These are phyloP conservation scores for Hiodon alosoides DNA, from an alignment of 2,113 vertebrate genomes.

Conservation along the genomic window DNA sequence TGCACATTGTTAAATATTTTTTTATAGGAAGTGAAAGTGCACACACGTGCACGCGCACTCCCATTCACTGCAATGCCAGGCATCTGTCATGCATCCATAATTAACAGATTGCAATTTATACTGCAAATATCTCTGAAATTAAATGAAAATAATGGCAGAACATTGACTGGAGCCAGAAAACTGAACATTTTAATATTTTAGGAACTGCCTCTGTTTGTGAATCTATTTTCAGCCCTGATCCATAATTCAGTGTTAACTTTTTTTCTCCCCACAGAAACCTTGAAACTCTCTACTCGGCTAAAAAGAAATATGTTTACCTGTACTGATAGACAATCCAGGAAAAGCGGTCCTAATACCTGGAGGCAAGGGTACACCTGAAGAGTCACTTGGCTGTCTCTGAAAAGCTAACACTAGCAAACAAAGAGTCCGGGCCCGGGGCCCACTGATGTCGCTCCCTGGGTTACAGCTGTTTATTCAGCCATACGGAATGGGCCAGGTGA, in stretches of 20 bases:
- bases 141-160: slow-evolving; percentile 43
- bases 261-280: slow-evolving; percentile 43
- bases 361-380: neutral
- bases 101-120: slow-evolving; percentile 22
- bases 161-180: slow-evolving; percentile 49
- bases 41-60: slow-evolving; percentile 5
- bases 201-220: slow-evolving; percentile 53
- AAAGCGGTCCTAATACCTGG: neutral
- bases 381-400: slow-evolving; percentile 8
- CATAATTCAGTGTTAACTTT: slow-evolving; percentile 63
- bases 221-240: slow-evolving; percentile 65
- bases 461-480: neutral
- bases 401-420: neutral
- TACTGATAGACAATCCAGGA: slow-evolving; percentile 14
- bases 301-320: slow-evolving; percentile 35
- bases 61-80: neutral
- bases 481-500: no score
- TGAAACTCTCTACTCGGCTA: slow-evolving; percentile 40
- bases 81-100: slow-evolving; percentile 16
- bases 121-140: slow-evolving; percentile 26
- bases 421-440: neutral
- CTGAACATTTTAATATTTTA: slow-evolving; percentile 69
- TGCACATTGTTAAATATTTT: no score
- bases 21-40: neutral
- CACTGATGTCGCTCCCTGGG: no score